Base-by-base conservation (phyloP, 2,888 invertebrate genomes). In the Hemistola chrysoprasaria region DNA sequence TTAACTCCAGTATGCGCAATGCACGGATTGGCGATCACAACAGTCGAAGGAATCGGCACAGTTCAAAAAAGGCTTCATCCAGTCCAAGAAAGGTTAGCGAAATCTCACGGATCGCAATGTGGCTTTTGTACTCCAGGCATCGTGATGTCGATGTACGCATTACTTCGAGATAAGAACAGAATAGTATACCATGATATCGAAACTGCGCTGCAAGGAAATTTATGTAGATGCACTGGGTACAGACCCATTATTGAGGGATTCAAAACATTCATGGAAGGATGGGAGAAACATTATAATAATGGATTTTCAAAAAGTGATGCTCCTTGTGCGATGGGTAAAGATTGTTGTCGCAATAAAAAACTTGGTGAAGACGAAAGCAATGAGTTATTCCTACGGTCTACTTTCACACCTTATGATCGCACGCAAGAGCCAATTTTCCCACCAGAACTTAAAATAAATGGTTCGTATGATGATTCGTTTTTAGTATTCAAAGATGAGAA, bases 51-150 rank as follows among this genome's bases (percentile, higher is more conserved):
- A 1, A 94, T 97, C 30, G 96, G 96, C 3, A 94, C 93, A 32
- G 92, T 93, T 3, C 91, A 84, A 79, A 92, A 92, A 1, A 92
- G 89, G 65, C 86, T 95, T 1, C 95, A 96, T 69, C 94, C 95
- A n/a, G 93, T 94, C 1, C 95, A 95, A 78, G 94, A 95, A 71
- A 78, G 95, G 54, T 92, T 96, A 30, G 95, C 95, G 0, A 93
- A 94, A 80, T 91, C 94, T 1, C 95, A 97, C 60, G 97, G 97
- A 0, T 95, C 96, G 0, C 97, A 97, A 78, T 97, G 97, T 68
- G 96, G 96, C 1, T 96, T 95, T 72, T 96, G 96, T 59, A 96
- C 96, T 0, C 96, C 96, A 1, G 97, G 97, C 7, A 95, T 97
- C 50, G 95, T 97, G 0, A 97, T 97, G 97, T 96, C 96, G 0